These are phyloP conservation scores for Lates calcarifer DNA, from an alignment of 2,113 vertebrate genomes.

Conservation along the genomic window DNA sequence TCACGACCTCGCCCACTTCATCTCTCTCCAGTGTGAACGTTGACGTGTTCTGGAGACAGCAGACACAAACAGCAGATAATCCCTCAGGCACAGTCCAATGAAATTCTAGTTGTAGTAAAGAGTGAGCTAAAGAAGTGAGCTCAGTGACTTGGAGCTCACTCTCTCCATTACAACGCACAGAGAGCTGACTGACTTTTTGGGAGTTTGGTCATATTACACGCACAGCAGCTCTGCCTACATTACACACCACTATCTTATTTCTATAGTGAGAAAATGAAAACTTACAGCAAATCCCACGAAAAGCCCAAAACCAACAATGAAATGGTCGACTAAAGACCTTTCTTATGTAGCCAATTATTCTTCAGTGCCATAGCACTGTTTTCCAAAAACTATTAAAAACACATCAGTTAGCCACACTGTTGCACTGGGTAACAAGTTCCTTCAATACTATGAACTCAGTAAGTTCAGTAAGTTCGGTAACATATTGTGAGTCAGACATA, in stretches of 20 bases:
- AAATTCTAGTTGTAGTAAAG: constrained; percentile 43
- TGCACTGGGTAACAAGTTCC: background rate
- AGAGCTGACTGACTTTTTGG: background rate
- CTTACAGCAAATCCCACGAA: background rate
- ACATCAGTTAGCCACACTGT: background rate
- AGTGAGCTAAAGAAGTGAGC: constrained; percentile 42
- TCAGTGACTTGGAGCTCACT: constrained; percentile 20
- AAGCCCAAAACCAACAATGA: background rate
- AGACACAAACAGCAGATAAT: constrained; percentile 50
- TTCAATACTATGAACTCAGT: too few relatives aligned
- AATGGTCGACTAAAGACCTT: background rate
- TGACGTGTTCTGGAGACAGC: constrained; percentile 83
- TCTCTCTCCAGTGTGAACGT: constrained; percentile 90
- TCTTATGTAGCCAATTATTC: background rate
- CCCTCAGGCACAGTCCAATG: constrained; percentile 57
- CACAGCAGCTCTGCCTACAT: background rate
- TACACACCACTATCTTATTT: background rate
- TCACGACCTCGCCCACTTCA: constrained; percentile 80
- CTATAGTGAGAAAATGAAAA: background rate
- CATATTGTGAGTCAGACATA: too few relatives aligned
- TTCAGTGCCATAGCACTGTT: background rate
- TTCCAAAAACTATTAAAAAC: background rate
- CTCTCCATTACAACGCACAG: constrained; percentile 16
- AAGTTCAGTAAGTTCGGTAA: too few relatives aligned
- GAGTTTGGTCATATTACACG: constrained; percentile 3